Evolutionary conservation across 2,113 vertebrate genomes (phyloP).

Genomic region (Eulacestoma nigropectus): DNA sequence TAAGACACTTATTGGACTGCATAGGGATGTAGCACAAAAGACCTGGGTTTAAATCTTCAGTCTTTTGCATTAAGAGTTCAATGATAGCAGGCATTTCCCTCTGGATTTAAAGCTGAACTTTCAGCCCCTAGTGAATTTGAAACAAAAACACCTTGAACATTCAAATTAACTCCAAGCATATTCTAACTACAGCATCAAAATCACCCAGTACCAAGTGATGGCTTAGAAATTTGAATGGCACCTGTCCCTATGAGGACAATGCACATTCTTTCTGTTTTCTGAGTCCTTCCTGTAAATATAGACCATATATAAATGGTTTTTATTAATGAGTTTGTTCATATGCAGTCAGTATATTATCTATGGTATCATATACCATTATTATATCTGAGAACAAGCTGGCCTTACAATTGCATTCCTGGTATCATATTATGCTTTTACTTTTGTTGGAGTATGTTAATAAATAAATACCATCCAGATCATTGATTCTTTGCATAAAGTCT

Average conservation of each 20-base stretch:
- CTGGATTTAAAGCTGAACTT: neutral
- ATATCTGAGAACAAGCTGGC: neutral
- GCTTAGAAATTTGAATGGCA: neutral
- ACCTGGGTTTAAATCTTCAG: neutral
- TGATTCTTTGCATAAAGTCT: neutral
- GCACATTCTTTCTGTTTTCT: neutral
- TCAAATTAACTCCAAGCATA: neutral
- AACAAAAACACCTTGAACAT: neutral
- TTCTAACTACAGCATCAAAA: neutral
- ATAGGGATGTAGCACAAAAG: neutral
- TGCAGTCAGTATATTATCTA: neutral
- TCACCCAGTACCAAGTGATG: neutral
- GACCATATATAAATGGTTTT: neutral
- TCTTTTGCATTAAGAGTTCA: neutral
- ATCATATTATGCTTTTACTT: neutral
- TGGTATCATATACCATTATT: neutral
- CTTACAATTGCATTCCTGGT: neutral
- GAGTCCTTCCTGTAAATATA: neutral
- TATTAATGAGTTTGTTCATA: neutral
- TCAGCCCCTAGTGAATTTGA: neutral
- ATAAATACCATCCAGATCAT: neutral
- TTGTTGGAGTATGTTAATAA: neutral
- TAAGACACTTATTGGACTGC: neutral
- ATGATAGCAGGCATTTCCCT: neutral
- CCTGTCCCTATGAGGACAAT: neutral